Conservation (phyloP, 2,888 invertebrate species). For the Lasioglossum vierecki region DNA sequence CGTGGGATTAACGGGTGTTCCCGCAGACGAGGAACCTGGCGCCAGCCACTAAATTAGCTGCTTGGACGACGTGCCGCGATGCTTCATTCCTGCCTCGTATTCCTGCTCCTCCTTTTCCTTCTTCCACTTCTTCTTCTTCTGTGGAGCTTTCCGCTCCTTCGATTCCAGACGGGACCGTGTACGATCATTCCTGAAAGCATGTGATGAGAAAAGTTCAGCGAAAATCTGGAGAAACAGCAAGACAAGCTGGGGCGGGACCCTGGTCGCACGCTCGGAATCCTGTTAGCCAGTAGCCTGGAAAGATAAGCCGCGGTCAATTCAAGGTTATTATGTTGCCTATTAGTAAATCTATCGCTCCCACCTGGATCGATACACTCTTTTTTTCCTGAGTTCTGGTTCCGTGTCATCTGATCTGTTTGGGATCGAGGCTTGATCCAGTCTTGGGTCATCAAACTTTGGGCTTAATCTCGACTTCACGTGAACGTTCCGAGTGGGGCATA, state of each 20-base stretch:
- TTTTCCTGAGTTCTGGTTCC: background rate
- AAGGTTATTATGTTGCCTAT: background rate
- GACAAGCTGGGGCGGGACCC: background rate
- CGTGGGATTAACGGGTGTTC: conserved; percentile 71
- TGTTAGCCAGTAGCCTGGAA: background rate
- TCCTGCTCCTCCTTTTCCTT: conserved; percentile 43
- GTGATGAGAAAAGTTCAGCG: background rate
- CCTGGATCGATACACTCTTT: background rate
- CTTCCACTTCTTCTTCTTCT: conserved; percentile 28
- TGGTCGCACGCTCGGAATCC: background rate
- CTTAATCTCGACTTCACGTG: background rate
- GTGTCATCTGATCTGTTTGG: background rate
- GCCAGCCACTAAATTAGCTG: conserved; percentile 74
- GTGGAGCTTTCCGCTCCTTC: conserved; percentile 27
- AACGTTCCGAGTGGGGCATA: background rate
- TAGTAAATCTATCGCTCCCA: background rate
- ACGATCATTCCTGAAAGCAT: background rate
- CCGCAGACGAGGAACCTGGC: conserved; percentile 68
- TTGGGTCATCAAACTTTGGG: background rate
- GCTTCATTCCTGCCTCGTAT: conserved; percentile 46
- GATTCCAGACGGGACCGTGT: conserved; percentile 25
- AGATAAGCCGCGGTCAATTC: background rate
- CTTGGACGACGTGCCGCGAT: conserved; percentile 57
- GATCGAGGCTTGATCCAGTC: background rate
- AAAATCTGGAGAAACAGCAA: background rate